Conservation (phyloP, 2,113 vertebrate genomes). For the Brachyistius frenatus region DNA sequence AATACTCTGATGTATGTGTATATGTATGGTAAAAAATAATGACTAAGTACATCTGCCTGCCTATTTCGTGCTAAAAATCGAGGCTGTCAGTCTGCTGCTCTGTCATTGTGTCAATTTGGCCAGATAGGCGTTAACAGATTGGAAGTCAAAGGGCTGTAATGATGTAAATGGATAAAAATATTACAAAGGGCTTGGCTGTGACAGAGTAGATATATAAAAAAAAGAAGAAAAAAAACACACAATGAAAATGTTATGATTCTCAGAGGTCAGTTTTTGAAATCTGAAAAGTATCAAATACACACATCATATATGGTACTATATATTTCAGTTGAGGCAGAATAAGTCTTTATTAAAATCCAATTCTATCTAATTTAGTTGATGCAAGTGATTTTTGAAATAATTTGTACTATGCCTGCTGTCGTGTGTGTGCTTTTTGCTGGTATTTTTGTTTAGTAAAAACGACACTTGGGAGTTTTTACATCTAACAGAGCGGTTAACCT, state of each 20-base stretch:
- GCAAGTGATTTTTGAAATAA: not conserved
- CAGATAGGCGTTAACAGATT: not conserved
- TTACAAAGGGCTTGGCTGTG: not conserved
- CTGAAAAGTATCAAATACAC: not conserved
- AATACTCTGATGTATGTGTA: not conserved
- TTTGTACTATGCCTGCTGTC: slow-evolving; percentile 1
- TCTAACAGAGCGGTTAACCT: slow-evolving; percentile 11
- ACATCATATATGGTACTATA: not conserved
- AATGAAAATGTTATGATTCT: not conserved
- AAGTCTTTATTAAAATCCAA: not conserved
- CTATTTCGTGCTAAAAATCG: slow-evolving; percentile 14
- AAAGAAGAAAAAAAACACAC: not conserved
- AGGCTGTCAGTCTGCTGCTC: not conserved
- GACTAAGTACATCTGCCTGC: not conserved
- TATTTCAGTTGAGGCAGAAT: slow-evolving; percentile 4
- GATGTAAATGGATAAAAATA: not conserved
- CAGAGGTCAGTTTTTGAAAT: not conserved
- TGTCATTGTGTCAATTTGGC: slow-evolving; percentile 1
- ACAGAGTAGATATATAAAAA: not conserved
- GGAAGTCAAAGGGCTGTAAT: not conserved
- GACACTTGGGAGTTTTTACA: slow-evolving; percentile 18
- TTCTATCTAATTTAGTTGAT: not conserved
- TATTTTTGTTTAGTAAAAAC: slow-evolving; percentile 4
- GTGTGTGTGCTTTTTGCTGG: slow-evolving; percentile 4
- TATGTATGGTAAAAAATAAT: not conserved